Conservation (phyloP, 2,888 invertebrate species). For the Portevinia maculata region DNA sequence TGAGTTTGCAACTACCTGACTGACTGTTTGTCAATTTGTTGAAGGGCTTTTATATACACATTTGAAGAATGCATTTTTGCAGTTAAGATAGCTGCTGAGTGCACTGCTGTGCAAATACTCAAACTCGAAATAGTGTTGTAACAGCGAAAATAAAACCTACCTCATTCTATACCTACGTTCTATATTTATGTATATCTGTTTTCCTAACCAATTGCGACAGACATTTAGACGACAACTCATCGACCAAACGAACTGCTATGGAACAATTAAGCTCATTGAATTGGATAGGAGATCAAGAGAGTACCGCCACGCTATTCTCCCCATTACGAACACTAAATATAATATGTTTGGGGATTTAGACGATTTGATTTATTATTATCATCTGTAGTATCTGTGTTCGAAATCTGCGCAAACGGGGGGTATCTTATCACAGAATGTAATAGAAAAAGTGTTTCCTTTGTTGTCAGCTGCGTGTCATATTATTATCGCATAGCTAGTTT, state of each 20-base stretch:
- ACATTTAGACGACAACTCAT: constrained; percentile 55
- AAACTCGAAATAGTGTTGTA: constrained; percentile 3
- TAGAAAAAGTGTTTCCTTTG: constrained; percentile 21
- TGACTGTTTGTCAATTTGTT: too few relatives aligned
- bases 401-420: constrained; percentile 5
- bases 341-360: constrained; percentile 16
- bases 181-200: neutral
- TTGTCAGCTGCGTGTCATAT: constrained; percentile 1
- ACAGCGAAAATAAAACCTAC: neutral
- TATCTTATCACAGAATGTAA: constrained; percentile 37
- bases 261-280: constrained; percentile 47
- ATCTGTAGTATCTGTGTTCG: constrained; percentile 13
- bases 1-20: neutral
- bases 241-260: constrained; percentile 17
- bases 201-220: constrained; percentile 50
- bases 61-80: constrained; percentile 45
- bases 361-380: constrained; percentile 43
- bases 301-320: constrained; percentile 17
- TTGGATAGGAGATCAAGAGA: constrained; percentile 35
- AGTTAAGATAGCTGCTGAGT: constrained; percentile 21
- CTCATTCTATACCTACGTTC: constrained; percentile 4
- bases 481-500: constrained; percentile 3
- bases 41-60: constrained; percentile 26
- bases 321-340: neutral
- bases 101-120: constrained; percentile 9